These are phyloP conservation scores for Xenopus borealis DNA, from an alignment of 2,113 vertebrate genomes.

Conservation along the genomic window DNA sequence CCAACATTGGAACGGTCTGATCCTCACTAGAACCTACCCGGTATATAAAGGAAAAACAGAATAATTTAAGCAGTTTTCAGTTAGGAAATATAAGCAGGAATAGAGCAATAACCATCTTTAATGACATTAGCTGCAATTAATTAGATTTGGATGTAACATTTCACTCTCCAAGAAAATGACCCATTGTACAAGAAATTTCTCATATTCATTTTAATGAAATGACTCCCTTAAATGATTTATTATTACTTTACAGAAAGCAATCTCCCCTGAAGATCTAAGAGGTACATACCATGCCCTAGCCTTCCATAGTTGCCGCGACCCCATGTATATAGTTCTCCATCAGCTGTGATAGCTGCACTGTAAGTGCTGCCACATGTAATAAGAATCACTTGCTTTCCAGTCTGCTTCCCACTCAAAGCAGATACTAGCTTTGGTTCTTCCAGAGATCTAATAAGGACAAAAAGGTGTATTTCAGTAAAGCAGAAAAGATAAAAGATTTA, in stretches of 20 bases:
- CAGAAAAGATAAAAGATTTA: background rate
- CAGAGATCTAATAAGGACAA: slow-evolving; percentile 71
- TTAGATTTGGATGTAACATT: too few species aligned
- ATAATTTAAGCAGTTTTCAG: too few species aligned
- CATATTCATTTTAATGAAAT: too few species aligned
- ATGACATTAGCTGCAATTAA: too few species aligned
- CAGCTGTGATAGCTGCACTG: slow-evolving; percentile 89
- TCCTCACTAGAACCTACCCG: slow-evolving; percentile 92
- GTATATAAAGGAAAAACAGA: slow-evolving; percentile 33
- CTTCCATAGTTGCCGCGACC: slow-evolving; percentile 95
- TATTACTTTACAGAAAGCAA: too few species aligned
- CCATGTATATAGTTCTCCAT: slow-evolving; percentile 95
- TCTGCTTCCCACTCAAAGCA: slow-evolving; percentile 85
- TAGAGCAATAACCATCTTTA: too few species aligned
- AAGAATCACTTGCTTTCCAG: slow-evolving; percentile 87
- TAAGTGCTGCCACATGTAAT: slow-evolving; percentile 94
- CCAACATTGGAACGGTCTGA: slow-evolving; percentile 91
- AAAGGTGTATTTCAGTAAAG: background rate
- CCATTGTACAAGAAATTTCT: too few species aligned
- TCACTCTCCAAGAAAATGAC: too few species aligned
- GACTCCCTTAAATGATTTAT: too few species aligned
- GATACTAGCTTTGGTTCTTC: slow-evolving; percentile 89
- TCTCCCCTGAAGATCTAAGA: too few species aligned
- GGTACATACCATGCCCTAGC: slow-evolving; percentile 83
- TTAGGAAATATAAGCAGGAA: too few species aligned